phyloP scores from a whole-genome alignment of 1,140 invertebrate species.

The Euschistus heros region DNA sequence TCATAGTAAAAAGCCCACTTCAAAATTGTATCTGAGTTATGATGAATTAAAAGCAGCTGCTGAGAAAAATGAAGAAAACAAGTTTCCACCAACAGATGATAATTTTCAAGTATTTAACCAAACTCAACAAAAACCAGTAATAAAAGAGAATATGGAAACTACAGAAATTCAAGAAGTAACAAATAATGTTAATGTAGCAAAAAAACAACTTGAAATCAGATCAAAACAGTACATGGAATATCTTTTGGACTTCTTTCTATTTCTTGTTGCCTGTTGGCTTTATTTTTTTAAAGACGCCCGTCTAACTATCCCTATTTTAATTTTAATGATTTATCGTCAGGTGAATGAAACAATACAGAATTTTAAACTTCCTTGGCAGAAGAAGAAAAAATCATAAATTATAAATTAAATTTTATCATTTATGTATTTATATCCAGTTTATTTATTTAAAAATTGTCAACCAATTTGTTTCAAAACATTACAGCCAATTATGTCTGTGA shows the following conservation, averaged over 20 bases:
- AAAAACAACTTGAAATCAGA: conserved; percentile 15
- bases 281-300: conserved; percentile 67
- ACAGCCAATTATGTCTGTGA: background rate
- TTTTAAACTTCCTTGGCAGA: background rate
- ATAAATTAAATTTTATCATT: background rate
- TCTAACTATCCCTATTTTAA: conserved; percentile 60
- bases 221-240: conserved; percentile 27
- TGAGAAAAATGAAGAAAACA: conserved; percentile 31
- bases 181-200: background rate
- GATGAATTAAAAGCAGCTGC: conserved; percentile 51
- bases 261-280: conserved; percentile 57
- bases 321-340: conserved; percentile 62
- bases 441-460: too few relatives aligned
- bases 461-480: too few relatives aligned
- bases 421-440: too few relatives aligned
- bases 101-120: background rate
- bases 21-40: conserved; percentile 46
- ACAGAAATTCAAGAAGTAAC: background rate
- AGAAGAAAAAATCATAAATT: background rate
- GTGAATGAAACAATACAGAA: conserved; percentile 46
- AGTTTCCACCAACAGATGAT: background rate
- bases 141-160: background rate
- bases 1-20: conserved; percentile 40
- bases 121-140: too few relatives aligned
- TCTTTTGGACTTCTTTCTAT: conserved; percentile 28